phyloP scores from a whole-genome alignment of 2,113 vertebrate genomes.

The Elgaria multicarinata region DNA sequence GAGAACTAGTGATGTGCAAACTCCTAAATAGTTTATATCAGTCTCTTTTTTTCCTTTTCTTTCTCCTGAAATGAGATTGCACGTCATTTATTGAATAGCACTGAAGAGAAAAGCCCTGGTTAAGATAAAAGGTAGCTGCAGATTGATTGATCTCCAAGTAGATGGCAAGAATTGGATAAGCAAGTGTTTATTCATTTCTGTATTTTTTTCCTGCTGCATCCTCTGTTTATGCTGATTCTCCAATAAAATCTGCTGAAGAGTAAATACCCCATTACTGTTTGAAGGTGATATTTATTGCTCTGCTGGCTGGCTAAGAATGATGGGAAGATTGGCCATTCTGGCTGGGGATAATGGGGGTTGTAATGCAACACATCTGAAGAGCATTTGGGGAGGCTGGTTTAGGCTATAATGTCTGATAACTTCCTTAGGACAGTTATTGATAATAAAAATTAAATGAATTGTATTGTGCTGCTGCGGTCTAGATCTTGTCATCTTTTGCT shows the following conservation, averaged over 20 bases:
- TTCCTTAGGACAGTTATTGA: background rate
- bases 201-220: background rate
- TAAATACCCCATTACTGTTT: background rate
- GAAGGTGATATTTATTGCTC: background rate
- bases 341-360: too few relatives aligned
- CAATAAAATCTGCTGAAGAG: background rate
- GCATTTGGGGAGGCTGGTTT: background rate
- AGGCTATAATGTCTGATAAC: background rate
- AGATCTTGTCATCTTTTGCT: background rate
- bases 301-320: background rate
- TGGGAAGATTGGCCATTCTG: background rate
- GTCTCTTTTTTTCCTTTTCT: background rate
- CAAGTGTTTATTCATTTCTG: background rate
- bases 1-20: background rate
- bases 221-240: background rate
- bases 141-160: background rate
- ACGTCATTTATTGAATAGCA: background rate
- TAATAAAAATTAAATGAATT: background rate
- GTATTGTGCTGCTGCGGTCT: background rate
- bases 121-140: background rate
- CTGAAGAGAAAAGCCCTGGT: background rate
- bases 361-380: background rate
- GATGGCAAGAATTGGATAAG: background rate
- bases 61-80: constrained; percentile 8
- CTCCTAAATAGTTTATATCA: background rate